Conservation (phyloP, 1,140 invertebrate genomes). For the Meteorus sp. region DNA sequence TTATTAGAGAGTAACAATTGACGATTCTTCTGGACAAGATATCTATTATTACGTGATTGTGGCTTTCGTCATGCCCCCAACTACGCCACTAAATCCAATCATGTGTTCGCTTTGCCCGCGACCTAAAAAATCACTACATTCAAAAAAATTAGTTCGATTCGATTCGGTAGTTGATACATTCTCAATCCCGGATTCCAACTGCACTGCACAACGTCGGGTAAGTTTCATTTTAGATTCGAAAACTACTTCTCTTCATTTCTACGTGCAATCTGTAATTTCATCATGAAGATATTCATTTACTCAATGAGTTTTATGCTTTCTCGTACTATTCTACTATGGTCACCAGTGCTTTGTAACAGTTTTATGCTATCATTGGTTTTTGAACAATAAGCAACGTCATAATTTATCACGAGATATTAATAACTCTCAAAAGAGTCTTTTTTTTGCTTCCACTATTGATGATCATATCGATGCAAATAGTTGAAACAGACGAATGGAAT, state of each 20-base stretch:
- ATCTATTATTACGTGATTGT: not conserved
- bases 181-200: constrained; percentile 62
- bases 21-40: not conserved
- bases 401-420: too few species aligned
- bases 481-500: too few species aligned
- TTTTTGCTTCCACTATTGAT: too few species aligned
- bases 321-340: too few species aligned
- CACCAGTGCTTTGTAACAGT: too few species aligned
- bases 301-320: too few species aligned
- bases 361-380: too few species aligned
- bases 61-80: constrained; percentile 51
- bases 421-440: too few species aligned
- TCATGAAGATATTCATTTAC: not conserved
- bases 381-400: too few species aligned
- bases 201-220: constrained; percentile 58
- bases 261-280: not conserved
- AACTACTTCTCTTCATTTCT: constrained; percentile 19
- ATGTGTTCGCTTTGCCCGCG: constrained; percentile 67
- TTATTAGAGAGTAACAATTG: not conserved
- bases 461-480: too few species aligned
- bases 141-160: constrained; percentile 65
- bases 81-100: constrained; percentile 44
- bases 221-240: constrained; percentile 33
- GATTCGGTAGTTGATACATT: constrained; percentile 67
- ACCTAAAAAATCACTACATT: constrained; percentile 55